Percentiles rank a stretch among this genome's conserved stretches.
Conservation (phyloP, 2,113 vertebrate genomes). For the Riparia riparia region DNA sequence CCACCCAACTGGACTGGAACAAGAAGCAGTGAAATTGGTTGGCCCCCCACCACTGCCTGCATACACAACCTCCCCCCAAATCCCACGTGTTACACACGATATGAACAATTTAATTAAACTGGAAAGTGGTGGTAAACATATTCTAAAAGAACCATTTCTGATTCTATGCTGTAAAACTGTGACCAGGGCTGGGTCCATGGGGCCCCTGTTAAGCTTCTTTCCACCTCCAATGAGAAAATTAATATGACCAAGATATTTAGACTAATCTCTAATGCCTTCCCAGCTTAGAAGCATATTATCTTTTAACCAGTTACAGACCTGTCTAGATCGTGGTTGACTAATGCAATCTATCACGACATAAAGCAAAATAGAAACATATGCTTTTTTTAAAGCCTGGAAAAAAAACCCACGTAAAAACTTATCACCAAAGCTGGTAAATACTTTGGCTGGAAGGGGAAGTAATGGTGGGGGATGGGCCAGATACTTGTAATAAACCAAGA, state of each 20-base stretch:
- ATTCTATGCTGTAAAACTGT: background rate
- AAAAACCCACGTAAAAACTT: background rate
- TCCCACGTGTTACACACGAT: fast-evolving
- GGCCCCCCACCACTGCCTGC: fast-evolving
- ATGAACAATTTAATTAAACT: background rate
- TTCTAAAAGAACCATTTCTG: background rate
- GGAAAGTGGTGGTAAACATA: background rate
- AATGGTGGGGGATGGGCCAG: background rate
- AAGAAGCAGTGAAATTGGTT: background rate
- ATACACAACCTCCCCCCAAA: fast-evolving
- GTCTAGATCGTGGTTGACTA: background rate
- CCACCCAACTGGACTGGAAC: fast-evolving
- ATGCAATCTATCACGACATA: background rate
- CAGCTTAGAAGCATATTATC: background rate
- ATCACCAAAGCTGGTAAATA: background rate
- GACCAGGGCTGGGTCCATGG: background rate
- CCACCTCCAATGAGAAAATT: background rate
- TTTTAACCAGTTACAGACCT: background rate
- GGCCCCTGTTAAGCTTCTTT: background rate
- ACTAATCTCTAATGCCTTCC: background rate
- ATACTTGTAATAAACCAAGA: background rate
- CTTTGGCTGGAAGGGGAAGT: background rate
- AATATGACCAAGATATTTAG: background rate
- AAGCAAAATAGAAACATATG: background rate
- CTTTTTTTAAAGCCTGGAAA: background rate